phyloP scores from a whole-genome alignment of 2,113 vertebrate genomes.

The Prietella phreatophila region DNA sequence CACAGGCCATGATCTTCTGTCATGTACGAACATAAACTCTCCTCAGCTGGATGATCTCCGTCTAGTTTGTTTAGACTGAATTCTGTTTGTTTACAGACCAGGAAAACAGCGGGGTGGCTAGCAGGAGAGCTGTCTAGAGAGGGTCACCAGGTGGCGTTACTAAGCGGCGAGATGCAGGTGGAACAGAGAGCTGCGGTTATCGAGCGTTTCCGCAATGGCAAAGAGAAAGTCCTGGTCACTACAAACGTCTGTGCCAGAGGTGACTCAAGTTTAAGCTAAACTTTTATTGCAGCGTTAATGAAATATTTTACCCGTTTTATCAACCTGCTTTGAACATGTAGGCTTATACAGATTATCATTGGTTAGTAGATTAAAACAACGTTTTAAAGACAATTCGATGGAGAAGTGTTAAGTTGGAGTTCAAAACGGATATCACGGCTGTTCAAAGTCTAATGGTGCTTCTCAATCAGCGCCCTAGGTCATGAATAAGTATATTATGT shows the following conservation, averaged over 20 bases:
- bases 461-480: too few species aligned
- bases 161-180: constrained; percentile 97
- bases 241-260: constrained; percentile 97
- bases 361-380: background rate
- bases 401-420: background rate
- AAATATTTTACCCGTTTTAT: background rate
- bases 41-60: background rate
- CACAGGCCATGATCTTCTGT: constrained; percentile 97
- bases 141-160: constrained; percentile 92
- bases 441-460: too few species aligned
- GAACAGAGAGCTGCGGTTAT: constrained; percentile 95
- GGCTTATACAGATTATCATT: too few species aligned
- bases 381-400: background rate
- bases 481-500: too few species aligned
- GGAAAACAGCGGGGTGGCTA: constrained; percentile 91
- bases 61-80: background rate
- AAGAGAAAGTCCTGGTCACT: constrained; percentile 96
- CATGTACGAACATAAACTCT: constrained; percentile 75
- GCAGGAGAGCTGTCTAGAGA: constrained; percentile 91
- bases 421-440: background rate
- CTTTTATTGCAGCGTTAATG: background rate
- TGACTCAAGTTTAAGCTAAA: constrained; percentile 47
- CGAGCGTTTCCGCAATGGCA: constrained; percentile 91
- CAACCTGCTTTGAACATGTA: background rate
- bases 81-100: constrained; percentile 74